These are phyloP conservation scores for Nyctereutes procyonoides DNA, from an alignment of 2,113 vertebrate species.

Conservation along the genomic window DNA sequence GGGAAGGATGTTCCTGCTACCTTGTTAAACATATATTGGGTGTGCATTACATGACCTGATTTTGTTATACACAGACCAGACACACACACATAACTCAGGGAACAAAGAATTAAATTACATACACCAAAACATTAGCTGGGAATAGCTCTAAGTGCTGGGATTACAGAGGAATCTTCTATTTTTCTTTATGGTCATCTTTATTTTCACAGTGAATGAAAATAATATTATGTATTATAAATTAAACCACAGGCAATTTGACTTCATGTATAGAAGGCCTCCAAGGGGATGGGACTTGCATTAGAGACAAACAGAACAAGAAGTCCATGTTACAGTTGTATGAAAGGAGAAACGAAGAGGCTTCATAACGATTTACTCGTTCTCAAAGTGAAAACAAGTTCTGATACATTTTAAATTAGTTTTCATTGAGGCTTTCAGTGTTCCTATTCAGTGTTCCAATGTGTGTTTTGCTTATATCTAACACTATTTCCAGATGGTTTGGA, in stretches of 20 bases:
- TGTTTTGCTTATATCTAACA: constrained; percentile 47
- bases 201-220: constrained; percentile 24
- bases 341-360: constrained; percentile 22
- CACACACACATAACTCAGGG: background rate
- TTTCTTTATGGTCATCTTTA: constrained; percentile 11
- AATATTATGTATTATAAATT: constrained; percentile 45
- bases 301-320: constrained; percentile 39
- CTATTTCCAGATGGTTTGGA: constrained; percentile 50
- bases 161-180: background rate
- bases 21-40: background rate
- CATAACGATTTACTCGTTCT: constrained; percentile 42
- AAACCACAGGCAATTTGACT: constrained; percentile 43
- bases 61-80: background rate
- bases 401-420: constrained; percentile 58
- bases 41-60: background rate
- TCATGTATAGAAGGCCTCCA: background rate
- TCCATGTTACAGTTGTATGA: background rate
- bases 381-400: constrained; percentile 47
- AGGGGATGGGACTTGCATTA: background rate
- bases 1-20: background rate
- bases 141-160: background rate
- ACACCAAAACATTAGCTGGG: background rate
- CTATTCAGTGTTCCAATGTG: background rate
- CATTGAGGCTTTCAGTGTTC: background rate
- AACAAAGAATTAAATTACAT: constrained; percentile 42